Evolutionary conservation across 2,888 invertebrate genomes (phyloP).

Genomic region (Acrobasis suavella): DNA sequence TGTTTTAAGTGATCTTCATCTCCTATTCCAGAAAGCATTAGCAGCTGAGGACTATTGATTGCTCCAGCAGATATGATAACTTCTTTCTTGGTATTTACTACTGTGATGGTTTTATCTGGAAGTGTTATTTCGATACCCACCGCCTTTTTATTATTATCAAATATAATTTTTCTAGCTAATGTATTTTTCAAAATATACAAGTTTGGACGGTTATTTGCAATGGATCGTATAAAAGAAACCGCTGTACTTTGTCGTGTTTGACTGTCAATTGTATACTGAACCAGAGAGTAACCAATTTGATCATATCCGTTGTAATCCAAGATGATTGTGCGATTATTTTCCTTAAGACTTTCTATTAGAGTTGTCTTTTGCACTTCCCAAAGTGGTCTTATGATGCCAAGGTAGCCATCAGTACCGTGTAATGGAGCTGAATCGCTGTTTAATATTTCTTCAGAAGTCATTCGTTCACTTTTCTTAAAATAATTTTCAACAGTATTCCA

Average conservation of each 20-base stretch:
- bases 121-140: slow-evolving; percentile 44
- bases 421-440: slow-evolving; percentile 21
- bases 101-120: slow-evolving; percentile 26
- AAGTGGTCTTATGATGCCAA: slow-evolving; percentile 45
- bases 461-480: slow-evolving; percentile 38
- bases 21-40: slow-evolving; percentile 58
- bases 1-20: slow-evolving; percentile 44
- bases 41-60: slow-evolving; percentile 50
- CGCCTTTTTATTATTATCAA: slow-evolving; percentile 37
- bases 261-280: slow-evolving; percentile 37
- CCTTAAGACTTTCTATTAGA: slow-evolving; percentile 46
- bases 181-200: slow-evolving; percentile 44
- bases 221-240: slow-evolving; percentile 40
- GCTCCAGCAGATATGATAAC: slow-evolving; percentile 54
- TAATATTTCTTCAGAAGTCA: not conserved
- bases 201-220: slow-evolving; percentile 39
- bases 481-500: slow-evolving; percentile 43
- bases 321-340: slow-evolving; percentile 43
- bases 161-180: slow-evolving; percentile 42
- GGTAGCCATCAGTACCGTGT: slow-evolving; percentile 31
- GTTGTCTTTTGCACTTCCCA: slow-evolving; percentile 49
- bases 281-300: slow-evolving; percentile 40
- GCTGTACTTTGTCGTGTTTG: slow-evolving; percentile 45
- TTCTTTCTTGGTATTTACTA: slow-evolving; percentile 43
- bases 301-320: slow-evolving; percentile 42